Conservation (phyloP, 92 coral and sea anemone species). For the Galaxea fascicularis region DNA sequence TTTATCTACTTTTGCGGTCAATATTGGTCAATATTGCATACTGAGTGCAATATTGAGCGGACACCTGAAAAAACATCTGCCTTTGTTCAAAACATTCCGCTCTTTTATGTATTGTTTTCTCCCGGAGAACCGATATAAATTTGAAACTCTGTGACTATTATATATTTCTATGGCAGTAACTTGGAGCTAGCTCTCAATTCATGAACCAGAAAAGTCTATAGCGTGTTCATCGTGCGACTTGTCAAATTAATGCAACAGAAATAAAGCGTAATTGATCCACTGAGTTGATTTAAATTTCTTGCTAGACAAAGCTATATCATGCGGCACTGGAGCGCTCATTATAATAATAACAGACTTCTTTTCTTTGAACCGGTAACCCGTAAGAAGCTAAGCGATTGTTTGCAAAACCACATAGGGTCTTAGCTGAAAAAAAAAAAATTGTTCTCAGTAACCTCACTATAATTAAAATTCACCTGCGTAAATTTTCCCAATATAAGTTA, state of each 20-base stretch:
- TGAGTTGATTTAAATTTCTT: neutral
- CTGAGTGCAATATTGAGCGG: neutral
- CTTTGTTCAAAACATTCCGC: neutral
- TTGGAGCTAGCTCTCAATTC: neutral
- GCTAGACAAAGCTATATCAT: neutral
- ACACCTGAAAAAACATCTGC: neutral
- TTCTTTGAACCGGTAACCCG: neutral
- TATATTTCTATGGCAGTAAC: neutral
- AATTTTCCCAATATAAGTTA: too few relatives aligned
- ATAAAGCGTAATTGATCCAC: too few relatives aligned
- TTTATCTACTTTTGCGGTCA: neutral
- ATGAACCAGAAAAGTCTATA: too few relatives aligned
- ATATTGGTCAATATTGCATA: neutral
- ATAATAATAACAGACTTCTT: neutral
- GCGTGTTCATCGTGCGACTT: too few relatives aligned
- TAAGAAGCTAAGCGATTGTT: neutral
- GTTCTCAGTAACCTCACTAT: too few relatives aligned
- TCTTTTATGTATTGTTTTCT: neutral
- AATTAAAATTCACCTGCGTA: too few relatives aligned
- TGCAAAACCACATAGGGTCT: too few relatives aligned
- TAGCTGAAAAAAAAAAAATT: too few relatives aligned
- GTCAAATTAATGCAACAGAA: too few relatives aligned
- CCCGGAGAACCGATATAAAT: neutral
- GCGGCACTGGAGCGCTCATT: neutral
- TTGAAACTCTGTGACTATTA: neutral